phyloP scores from a whole-genome alignment of 2,888 invertebrate species.

The Acronicta alni region DNA sequence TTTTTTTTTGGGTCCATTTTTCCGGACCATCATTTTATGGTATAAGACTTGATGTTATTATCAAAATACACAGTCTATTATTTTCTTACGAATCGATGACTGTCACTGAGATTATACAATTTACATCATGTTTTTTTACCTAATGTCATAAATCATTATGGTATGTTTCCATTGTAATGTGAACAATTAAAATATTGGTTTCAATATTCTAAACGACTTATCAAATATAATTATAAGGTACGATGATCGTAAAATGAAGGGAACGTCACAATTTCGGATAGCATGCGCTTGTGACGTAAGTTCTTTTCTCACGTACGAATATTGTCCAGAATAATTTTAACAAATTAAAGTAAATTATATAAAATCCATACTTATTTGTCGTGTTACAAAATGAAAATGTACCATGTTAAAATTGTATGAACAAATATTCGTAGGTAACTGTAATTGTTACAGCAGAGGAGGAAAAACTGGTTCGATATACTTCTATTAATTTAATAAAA shows the following conservation, averaged over 20 bases:
- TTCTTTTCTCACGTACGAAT: slow-evolving; percentile 15
- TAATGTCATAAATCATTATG: slow-evolving; percentile 55
- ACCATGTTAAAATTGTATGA: slow-evolving; percentile 25
- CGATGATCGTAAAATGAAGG: slow-evolving; percentile 64
- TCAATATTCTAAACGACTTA: slow-evolving; percentile 66
- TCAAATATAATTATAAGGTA: slow-evolving; percentile 57
- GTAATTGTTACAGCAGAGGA: background rate
- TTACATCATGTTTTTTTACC: slow-evolving; percentile 53
- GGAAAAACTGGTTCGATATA: slow-evolving; percentile 3
- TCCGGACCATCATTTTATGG: slow-evolving; percentile 68
- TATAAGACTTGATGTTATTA: slow-evolving; percentile 83
- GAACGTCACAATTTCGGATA: slow-evolving; percentile 38
- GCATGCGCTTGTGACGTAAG: slow-evolving; percentile 50
- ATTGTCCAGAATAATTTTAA: slow-evolving; percentile 30
- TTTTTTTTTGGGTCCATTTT: slow-evolving; percentile 72
- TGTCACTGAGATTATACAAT: slow-evolving; percentile 78
- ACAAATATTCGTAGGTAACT: slow-evolving; percentile 13
- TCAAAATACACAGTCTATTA: slow-evolving; percentile 84
- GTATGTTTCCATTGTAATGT: slow-evolving; percentile 58
- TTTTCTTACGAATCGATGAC: slow-evolving; percentile 68
- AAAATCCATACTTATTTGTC: slow-evolving; percentile 40
- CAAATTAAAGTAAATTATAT: slow-evolving; percentile 33
- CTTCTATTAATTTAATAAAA: slow-evolving; percentile 14
- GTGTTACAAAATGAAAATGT: slow-evolving; percentile 27
- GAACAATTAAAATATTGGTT: slow-evolving; percentile 63